A percentile compares a stretch with the other conserved stretches of the same genome.
phyloP scores from a whole-genome alignment of 2,888 invertebrate genomes.

The Bimastos eiseni region DNA sequence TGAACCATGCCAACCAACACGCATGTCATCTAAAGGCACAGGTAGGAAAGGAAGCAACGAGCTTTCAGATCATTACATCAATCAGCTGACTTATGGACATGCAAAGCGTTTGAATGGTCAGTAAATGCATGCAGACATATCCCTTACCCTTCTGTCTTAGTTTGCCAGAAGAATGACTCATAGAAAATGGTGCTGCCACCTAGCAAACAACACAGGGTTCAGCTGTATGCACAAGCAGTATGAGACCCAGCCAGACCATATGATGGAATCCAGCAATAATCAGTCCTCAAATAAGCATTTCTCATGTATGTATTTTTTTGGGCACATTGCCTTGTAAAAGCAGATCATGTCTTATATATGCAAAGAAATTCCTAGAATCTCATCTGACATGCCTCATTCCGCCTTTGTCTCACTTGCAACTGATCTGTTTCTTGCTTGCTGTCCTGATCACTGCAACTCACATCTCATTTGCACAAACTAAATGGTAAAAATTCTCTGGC shows the following conservation, averaged over 20 bases:
- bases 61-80: background rate
- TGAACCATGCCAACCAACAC: too few relatives aligned
- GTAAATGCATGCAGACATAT: background rate
- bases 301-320: background rate
- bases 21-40: background rate
- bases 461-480: too few relatives aligned
- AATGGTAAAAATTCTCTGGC: too few relatives aligned
- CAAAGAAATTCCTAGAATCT: background rate
- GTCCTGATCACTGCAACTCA: too few relatives aligned
- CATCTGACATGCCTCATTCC: too few relatives aligned
- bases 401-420: too few relatives aligned
- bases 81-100: background rate
- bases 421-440: too few relatives aligned
- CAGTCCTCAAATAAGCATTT: background rate
- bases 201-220: background rate
- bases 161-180: conserved; percentile 1
- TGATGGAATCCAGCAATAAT: background rate
- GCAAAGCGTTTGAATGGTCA: background rate
- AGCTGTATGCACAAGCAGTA: background rate
- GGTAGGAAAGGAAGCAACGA: background rate
- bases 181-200: background rate
- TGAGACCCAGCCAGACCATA: background rate
- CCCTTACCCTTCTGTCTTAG: conserved; percentile 5
- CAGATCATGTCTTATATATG: background rate
- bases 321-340: background rate